These are phyloP conservation scores for Toxostoma redivivum DNA, from an alignment of 2,113 vertebrate genomes.

Conservation along the genomic window DNA sequence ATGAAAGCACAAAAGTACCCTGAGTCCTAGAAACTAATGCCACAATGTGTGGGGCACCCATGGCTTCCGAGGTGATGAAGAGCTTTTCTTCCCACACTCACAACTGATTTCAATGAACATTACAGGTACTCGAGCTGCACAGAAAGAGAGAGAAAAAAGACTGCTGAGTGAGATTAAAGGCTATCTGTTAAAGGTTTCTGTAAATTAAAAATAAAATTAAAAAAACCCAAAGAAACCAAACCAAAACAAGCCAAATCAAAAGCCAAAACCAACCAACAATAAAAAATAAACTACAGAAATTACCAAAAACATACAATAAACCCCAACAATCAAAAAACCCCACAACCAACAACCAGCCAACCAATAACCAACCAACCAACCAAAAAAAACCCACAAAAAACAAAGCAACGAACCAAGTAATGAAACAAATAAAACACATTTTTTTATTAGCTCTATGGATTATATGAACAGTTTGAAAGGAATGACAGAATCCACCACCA, in stretches of 20 bases:
- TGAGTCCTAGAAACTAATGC: background rate
- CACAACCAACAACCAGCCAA: background rate
- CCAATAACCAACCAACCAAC: no score
- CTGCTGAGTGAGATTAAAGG: background rate
- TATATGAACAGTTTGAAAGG: background rate
- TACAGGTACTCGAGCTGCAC: background rate
- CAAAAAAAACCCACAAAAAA: no score
- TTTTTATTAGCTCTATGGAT: background rate
- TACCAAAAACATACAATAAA: background rate
- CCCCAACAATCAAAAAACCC: background rate
- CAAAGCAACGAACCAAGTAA: background rate
- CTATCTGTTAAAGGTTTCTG: background rate
- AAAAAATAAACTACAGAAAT: background rate
- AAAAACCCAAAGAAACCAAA: background rate
- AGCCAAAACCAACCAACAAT: background rate
- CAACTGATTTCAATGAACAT: background rate
- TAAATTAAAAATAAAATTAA: background rate
- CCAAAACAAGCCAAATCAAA: background rate
- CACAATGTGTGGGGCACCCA: accelerated
- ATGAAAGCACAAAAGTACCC: background rate
- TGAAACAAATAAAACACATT: background rate
- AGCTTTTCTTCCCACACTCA: background rate
- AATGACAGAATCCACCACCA: background rate
- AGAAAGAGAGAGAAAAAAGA: background rate
- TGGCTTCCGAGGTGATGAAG: background rate